These are phyloP conservation scores for Hippocampus mohnikei DNA, from an alignment of 2,113 vertebrate species.

Conservation along the genomic window DNA sequence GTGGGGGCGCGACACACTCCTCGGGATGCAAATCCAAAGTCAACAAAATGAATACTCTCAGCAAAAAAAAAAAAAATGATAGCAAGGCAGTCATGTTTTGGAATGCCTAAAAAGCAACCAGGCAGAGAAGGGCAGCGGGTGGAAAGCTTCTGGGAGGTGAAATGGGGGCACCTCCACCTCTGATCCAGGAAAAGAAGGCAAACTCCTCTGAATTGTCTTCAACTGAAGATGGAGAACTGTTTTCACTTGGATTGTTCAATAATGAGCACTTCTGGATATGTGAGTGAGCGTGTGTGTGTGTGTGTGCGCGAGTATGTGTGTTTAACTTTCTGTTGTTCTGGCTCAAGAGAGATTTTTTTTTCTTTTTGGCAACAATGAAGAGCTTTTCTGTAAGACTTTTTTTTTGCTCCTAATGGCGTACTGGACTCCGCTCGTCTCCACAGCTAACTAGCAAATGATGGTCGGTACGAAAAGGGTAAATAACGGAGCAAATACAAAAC, in stretches of 20 bases:
- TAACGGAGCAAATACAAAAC: constrained; percentile 55
- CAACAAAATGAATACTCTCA: constrained; percentile 59
- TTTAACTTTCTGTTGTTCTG: constrained; percentile 60
- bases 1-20: constrained; percentile 18
- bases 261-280: constrained; percentile 72
- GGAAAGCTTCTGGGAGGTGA: constrained; percentile 36
- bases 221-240: constrained; percentile 43
- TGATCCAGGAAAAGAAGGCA: constrained; percentile 68
- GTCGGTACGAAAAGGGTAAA: constrained; percentile 53
- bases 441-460: constrained; percentile 59
- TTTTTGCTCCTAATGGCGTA: constrained; percentile 55
- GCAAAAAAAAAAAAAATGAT: constrained; percentile 39
- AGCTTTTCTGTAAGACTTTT: constrained; percentile 65
- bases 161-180: constrained; percentile 45
- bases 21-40: constrained; percentile 49
- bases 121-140: constrained; percentile 36
- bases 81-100: constrained; percentile 62
- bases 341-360: constrained; percentile 74
- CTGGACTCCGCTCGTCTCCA: constrained; percentile 55
- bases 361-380: constrained; percentile 75
- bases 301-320: constrained; percentile 6
- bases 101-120: constrained; percentile 59
- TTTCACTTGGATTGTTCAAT: constrained; percentile 64
- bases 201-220: constrained; percentile 65
- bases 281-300: constrained; percentile 34